Conservation (phyloP, 2,113 vertebrate species). For the Ptilorrhoa leucosticta region DNA sequence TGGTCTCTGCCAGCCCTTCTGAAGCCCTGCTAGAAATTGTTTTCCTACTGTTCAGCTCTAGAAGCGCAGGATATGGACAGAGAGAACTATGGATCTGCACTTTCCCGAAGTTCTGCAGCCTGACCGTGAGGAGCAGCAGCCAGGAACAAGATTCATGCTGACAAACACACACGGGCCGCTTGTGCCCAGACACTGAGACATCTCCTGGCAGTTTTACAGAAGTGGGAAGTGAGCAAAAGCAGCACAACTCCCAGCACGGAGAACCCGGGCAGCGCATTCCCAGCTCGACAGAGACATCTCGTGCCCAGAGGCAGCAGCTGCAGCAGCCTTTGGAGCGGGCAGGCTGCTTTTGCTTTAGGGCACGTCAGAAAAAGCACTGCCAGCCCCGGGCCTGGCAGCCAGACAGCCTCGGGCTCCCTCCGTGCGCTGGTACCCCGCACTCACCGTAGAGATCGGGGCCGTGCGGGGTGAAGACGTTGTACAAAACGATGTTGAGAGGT, state of each 20-base stretch:
- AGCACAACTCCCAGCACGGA: neutral
- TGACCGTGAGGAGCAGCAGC: neutral
- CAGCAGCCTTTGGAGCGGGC: neutral
- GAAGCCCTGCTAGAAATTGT: neutral
- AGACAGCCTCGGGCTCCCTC: neutral
- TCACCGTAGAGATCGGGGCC: slow-evolving; percentile 96
- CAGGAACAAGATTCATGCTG: neutral
- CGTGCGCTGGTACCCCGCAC: neutral
- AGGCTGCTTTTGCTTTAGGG: neutral
- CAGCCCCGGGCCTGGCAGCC: fast-evolving
- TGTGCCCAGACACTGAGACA: neutral
- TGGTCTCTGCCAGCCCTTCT: neutral
- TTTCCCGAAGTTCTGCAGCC: neutral
- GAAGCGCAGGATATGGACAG: neutral
- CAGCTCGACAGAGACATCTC: slow-evolving; percentile 55
- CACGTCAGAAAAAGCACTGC: neutral
- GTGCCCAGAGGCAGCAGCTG: neutral
- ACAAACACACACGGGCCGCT: neutral
- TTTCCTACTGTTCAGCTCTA: neutral
- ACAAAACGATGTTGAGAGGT: slow-evolving; percentile 92
- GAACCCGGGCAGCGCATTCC: neutral
- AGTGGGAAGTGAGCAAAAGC: neutral
- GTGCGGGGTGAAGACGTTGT: slow-evolving; percentile 94
- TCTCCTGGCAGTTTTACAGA: neutral
- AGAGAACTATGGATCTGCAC: neutral